Base-by-base conservation (phyloP, 2,888 invertebrate species). In the Lathronympha strigana region DNA sequence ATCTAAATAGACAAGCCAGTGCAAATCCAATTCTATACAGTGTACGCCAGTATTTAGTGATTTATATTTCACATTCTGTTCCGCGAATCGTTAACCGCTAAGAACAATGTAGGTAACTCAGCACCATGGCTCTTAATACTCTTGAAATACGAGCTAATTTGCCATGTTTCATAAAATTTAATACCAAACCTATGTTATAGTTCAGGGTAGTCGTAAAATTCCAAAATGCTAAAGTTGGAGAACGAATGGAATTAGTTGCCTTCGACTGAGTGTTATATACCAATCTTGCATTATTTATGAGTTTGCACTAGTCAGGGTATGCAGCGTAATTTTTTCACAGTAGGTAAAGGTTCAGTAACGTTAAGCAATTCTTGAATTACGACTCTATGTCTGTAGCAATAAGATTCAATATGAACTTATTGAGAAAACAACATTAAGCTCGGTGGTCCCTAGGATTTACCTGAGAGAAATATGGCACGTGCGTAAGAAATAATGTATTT, bases 191-290 rank as follows among this genome's bases (percentile, higher is more conserved):
- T 33, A 13, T 19, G 50, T 19, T 47, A 47, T 47, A 57, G 49
- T 15, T 40, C 50, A 63, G 17, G 33, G 57, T 23, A 53, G 54
- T 43, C 43, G 57, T 57, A 57, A 63, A 55, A 40, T 31, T 63
- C 50, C 33, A 57, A 57, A 57, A 63, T 63, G 50, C 31, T 38
- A 5, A 40, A 28, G 25, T 28, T 38, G 57, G 57, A 50, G 49
- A 17, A 4, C 4, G n/a, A 31, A 17, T 9, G 23, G 21, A 54
- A 43, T 43, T 57, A 43, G 55, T 43, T 31, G 25, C 21, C 19
- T 55, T 40, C 40, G 53, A 23, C 43, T 19, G 31, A 40, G 40
- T 17, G 19, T 28, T 43, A 6, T 40, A 40, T 17, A n/a, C n/a
- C 55, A 55, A 40, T 17, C 8, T 25, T 28, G 40, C n/a, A n/a